These are phyloP conservation scores for Smittia aterrima DNA, from an alignment of 2,888 invertebrate genomes.

Conservation along the genomic window DNA sequence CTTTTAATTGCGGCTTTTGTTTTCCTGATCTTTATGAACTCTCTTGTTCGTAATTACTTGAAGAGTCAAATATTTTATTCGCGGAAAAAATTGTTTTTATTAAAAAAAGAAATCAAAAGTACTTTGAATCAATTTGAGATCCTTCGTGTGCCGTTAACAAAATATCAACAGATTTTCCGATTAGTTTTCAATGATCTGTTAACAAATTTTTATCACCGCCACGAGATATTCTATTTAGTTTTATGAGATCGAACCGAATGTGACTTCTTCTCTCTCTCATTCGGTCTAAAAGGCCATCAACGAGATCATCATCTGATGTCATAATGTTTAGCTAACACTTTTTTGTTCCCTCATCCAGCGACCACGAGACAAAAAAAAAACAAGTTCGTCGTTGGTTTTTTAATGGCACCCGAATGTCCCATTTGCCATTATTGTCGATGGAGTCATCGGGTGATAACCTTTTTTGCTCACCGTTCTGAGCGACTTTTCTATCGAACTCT, in stretches of 20 bases:
- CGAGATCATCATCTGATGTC: slow-evolving; percentile 2
- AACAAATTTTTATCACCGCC: slow-evolving; percentile 24
- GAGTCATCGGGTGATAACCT: slow-evolving; percentile 39
- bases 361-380: neutral
- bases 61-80: too few relatives aligned
- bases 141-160: neutral
- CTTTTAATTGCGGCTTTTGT: too few relatives aligned
- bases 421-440: slow-evolving; percentile 37
- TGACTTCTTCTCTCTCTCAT: neutral
- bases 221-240: neutral
- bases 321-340: slow-evolving; percentile 15
- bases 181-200: slow-evolving; percentile 41
- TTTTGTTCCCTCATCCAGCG: neutral
- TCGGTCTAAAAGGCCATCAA: slow-evolving; percentile 2
- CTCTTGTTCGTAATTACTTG: too few relatives aligned
- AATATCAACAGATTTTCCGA: slow-evolving; percentile 39
- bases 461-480: slow-evolving; percentile 8
- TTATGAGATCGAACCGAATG: neutral
- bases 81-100: neutral
- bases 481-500: slow-evolving; percentile 10
- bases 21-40: too few relatives aligned
- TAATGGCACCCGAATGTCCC: slow-evolving; percentile 38
- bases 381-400: slow-evolving; percentile 29
- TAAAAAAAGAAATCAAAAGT: neutral
- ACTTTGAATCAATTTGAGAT: too few relatives aligned